phyloP scores from a whole-genome alignment of 2,113 vertebrate genomes.

The Datnioides undecimradiatus region DNA sequence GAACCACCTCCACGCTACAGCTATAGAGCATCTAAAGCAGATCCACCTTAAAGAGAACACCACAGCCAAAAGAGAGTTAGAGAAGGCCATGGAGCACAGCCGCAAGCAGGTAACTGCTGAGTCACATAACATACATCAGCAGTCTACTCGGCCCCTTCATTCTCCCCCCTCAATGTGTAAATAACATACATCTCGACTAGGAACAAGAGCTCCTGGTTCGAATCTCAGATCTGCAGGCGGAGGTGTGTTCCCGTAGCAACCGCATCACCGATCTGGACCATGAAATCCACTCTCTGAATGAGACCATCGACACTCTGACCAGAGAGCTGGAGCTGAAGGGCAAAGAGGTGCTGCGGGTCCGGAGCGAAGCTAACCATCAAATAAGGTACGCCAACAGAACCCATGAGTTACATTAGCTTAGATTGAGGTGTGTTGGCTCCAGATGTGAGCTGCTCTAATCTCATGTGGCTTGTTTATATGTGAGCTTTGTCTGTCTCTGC shows the following conservation, averaged over 20 bases:
- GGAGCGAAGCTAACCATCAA: conserved; percentile 95
- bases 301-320: conserved; percentile 93
- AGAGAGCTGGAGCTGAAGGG: conserved; percentile 96
- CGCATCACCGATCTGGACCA: conserved; percentile 94
- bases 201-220: conserved; percentile 91
- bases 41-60: conserved; percentile 92
- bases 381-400: conserved; percentile 88
- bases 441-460: background rate
- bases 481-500: background rate
- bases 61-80: conserved; percentile 88
- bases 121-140: background rate
- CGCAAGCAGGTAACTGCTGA: conserved; percentile 84
- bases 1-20: conserved; percentile 94
- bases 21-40: conserved; percentile 92
- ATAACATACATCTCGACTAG: conserved; percentile 66
- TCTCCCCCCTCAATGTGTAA: background rate
- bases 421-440: background rate
- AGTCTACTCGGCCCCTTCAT: background rate
- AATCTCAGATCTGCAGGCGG: conserved; percentile 90
- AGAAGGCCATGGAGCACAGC: conserved; percentile 89
- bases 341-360: conserved; percentile 95
- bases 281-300: conserved; percentile 93
- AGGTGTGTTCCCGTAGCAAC: conserved; percentile 91
- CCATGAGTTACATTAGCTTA: no score
- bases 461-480: background rate